These are phyloP conservation scores for Cistogaster globosa DNA, from an alignment of 2,888 invertebrate genomes.

Conservation along the genomic window DNA sequence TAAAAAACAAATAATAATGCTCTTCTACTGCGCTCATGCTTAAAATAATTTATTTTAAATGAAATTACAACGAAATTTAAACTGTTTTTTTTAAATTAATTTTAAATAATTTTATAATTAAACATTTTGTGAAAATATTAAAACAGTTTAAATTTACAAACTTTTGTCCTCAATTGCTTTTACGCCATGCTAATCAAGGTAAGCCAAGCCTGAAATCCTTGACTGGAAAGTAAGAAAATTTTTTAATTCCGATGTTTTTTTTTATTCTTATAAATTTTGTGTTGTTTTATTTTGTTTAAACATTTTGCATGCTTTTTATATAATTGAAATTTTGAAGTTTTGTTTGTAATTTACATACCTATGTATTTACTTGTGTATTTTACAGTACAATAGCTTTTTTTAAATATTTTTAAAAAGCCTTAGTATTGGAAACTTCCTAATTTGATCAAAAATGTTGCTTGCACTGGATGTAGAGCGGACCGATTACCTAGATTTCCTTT, in stretches of 20 bases:
- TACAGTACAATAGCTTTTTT: too few relatives aligned
- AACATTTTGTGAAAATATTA: background rate
- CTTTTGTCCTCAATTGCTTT: slow-evolving; percentile 80
- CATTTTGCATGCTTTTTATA: slow-evolving; percentile 21
- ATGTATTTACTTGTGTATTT: too few relatives aligned
- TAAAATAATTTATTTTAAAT: slow-evolving; percentile 26
- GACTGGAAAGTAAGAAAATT: slow-evolving; percentile 7
- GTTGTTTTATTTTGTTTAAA: slow-evolving; percentile 13
- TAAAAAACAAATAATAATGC: slow-evolving; percentile 39
- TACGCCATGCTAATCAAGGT: slow-evolving; percentile 79
- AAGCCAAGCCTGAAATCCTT: slow-evolving; percentile 76
- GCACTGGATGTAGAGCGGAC: too few relatives aligned
- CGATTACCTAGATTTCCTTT: too few relatives aligned
- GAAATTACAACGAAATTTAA: slow-evolving; percentile 44
- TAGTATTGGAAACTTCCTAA: too few relatives aligned
- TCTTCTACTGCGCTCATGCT: slow-evolving; percentile 62
- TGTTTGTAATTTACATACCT: too few relatives aligned
- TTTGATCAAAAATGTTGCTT: too few relatives aligned
- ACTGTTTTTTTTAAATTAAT: slow-evolving; percentile 21
- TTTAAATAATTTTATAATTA: background rate
- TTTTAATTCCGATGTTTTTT: background rate
- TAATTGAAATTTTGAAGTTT: background rate
- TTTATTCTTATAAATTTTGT: slow-evolving; percentile 9
- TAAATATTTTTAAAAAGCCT: too few relatives aligned
- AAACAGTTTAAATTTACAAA: slow-evolving; percentile 77